Percentiles rank a stretch among this genome's conserved stretches.
phyloP scores from a whole-genome alignment of 30 jellyfish, hydroid and myxozoan genomes.

The Pseudorhiza aurosa region DNA sequence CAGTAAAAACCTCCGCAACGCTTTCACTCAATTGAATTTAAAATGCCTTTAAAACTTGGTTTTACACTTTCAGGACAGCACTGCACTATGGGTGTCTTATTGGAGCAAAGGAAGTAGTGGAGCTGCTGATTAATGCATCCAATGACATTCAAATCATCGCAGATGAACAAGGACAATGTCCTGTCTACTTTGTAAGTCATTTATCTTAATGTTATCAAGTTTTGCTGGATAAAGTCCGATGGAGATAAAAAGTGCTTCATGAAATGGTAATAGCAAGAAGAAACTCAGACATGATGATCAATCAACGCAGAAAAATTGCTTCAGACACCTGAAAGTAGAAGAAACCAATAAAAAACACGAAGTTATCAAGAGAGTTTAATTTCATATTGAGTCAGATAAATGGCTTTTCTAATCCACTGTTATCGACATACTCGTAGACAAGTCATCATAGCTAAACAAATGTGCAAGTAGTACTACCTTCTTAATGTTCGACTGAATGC shows the following conservation, averaged over 20 bases:
- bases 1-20: too few species aligned
- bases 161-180: slow-evolving; percentile 14
- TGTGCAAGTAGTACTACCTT: too few species aligned
- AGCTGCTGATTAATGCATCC: slow-evolving; percentile 1
- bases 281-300: not conserved
- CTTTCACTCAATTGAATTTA: too few species aligned
- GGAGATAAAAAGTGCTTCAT: not conserved
- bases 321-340: too few species aligned
- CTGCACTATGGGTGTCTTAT: slow-evolving; percentile 40
- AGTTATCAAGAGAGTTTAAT: too few species aligned
- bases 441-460: too few species aligned
- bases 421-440: too few species aligned
- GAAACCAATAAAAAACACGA: too few species aligned
- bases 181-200: slow-evolving; percentile 7
- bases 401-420: too few species aligned
- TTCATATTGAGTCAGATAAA: too few species aligned
- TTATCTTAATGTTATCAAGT: not conserved
- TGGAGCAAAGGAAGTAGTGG: slow-evolving; percentile 15
- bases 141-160: not conserved
- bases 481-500: too few species aligned
- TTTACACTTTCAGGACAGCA: slow-evolving; percentile 29
- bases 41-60: too few species aligned
- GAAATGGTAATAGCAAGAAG: not conserved
- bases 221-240: not conserved
- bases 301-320: not conserved